Evolutionary conservation across 1,140 invertebrate genomes (phyloP).

Genomic region (Hesperophylax magnus): DNA sequence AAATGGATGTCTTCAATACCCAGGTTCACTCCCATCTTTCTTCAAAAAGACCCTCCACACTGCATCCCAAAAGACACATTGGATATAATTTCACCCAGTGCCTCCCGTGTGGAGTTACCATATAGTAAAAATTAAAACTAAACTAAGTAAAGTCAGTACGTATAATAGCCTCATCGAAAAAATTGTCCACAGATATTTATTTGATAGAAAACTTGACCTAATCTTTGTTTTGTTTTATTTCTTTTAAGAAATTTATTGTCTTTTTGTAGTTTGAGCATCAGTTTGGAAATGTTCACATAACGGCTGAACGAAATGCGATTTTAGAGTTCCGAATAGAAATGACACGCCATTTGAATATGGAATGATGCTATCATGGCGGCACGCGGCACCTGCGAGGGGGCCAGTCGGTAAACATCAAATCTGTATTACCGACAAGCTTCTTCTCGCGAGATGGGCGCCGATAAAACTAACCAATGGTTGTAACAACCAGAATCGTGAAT

Average conservation of each 20-base stretch:
- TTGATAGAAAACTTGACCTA: no score
- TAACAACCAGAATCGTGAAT: neutral
- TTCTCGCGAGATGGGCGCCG: constrained; percentile 34
- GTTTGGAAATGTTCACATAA: constrained; percentile 50
- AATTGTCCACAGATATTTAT: no score
- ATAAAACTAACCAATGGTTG: constrained; percentile 49
- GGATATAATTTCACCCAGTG: no score
- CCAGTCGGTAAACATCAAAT: constrained; percentile 55
- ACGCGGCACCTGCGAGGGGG: constrained; percentile 50
- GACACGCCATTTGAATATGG: constrained; percentile 58
- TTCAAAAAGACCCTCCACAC: no score
- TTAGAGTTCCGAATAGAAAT: constrained; percentile 58
- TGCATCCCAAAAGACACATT: no score
- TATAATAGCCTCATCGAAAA: no score
- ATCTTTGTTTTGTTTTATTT: no score
- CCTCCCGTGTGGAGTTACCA: no score
- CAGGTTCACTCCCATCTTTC: no score
- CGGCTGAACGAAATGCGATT: constrained; percentile 55
- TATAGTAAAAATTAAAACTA: no score
- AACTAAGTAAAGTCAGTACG: no score
- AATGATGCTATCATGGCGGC: constrained; percentile 54
- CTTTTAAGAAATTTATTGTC: neutral
- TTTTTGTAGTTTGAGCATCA: constrained; percentile 18
- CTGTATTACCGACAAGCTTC: constrained; percentile 55
- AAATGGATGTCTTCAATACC: no score